Base-by-base conservation (phyloP, 2,888 invertebrate species). In the Ennomos fuscantarius region DNA sequence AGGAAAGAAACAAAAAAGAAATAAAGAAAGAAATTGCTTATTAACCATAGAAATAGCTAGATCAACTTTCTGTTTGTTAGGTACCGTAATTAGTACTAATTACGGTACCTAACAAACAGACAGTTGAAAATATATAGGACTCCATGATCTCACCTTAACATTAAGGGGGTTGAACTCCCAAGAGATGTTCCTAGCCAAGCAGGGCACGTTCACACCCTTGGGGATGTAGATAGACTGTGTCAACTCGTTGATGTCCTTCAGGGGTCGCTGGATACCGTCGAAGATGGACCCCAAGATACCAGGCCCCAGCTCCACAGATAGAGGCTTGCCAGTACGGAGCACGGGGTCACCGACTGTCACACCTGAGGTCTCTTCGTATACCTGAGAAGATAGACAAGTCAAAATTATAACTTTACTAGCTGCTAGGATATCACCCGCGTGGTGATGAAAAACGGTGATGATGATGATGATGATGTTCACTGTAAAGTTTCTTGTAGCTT, bases 301-400 rank as follows among this genome's bases (percentile, higher is more conserved):
- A 48, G 99, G 99, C 8, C 99, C 99, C 55, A 99, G 93, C 87
- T 99, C 99, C 37, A 99, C 99, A 8, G 99, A 99, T 52, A 99
- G 93, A 0, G 99, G 99, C 89, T 99, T 99, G 70, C 99, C 99
- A 0, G 99, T 99, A 77, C 99, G 94, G 69, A 99, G 93, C 13
- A 99, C 99, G 50, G 99, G 99, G 93, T 99, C 99, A 33, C 99
- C 99, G 9, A 99, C 99, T 5, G 99, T 99, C 41, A 99, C 99
- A 74, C 99, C 99, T 48, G 99, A 99, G 71, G 97, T 98, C 90
- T 98, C 97, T 84, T 98, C 97, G 86, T 98, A 98, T 68, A 98
- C 96, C 96, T 96, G 73, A 11, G 53, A 15, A 8, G 9, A 8
- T 46, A n/a, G 1, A 32, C 24, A 31, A 42, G 31, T 31, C 10